Conservation (phyloP, 2,888 invertebrate genomes). For the Thereva unica region DNA sequence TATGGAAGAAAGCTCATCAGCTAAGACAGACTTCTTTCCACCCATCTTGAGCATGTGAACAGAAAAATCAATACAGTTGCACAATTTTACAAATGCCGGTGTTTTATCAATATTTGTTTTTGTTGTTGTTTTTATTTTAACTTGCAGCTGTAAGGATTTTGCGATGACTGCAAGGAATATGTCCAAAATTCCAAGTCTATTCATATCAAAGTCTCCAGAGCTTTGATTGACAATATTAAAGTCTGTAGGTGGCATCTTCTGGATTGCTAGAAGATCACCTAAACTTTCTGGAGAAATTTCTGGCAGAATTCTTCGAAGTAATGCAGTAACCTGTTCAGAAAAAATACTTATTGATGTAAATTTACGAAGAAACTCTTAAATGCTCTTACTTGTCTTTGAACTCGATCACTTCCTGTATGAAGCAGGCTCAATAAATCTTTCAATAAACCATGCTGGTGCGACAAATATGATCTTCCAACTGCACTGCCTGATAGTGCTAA, state of each 20-base stretch:
- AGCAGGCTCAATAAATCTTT: slow-evolving; percentile 83
- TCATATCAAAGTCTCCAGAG: slow-evolving; percentile 56
- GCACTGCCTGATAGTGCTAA: slow-evolving; percentile 90
- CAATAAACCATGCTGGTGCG: slow-evolving; percentile 84
- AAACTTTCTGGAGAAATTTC: slow-evolving; percentile 87
- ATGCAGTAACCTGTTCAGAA: slow-evolving; percentile 62
- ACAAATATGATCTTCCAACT: slow-evolving; percentile 86
- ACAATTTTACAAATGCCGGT: slow-evolving; percentile 53
- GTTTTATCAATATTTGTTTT: slow-evolving; percentile 64
- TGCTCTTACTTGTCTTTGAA: slow-evolving; percentile 80
- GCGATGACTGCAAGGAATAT: slow-evolving; percentile 89
- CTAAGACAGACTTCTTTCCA: slow-evolving; percentile 3
- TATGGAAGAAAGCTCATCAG: not conserved
- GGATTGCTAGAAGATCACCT: slow-evolving; percentile 74
- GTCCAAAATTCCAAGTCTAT: slow-evolving; percentile 79
- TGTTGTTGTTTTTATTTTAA: slow-evolving; percentile 65
- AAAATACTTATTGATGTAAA: slow-evolving; percentile 61
- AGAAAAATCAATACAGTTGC: slow-evolving; percentile 55
- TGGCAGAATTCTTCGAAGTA: slow-evolving; percentile 83
- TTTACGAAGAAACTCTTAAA: not conserved
- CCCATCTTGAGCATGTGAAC: slow-evolving; percentile 51
- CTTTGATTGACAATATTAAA: slow-evolving; percentile 71
- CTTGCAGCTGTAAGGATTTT: slow-evolving; percentile 87
- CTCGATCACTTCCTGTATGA: slow-evolving; percentile 92
- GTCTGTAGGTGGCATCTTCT: slow-evolving; percentile 72